These are phyloP conservation scores for Spodoptera littoralis DNA, from an alignment of 2,888 invertebrate species.

Conservation along the genomic window DNA sequence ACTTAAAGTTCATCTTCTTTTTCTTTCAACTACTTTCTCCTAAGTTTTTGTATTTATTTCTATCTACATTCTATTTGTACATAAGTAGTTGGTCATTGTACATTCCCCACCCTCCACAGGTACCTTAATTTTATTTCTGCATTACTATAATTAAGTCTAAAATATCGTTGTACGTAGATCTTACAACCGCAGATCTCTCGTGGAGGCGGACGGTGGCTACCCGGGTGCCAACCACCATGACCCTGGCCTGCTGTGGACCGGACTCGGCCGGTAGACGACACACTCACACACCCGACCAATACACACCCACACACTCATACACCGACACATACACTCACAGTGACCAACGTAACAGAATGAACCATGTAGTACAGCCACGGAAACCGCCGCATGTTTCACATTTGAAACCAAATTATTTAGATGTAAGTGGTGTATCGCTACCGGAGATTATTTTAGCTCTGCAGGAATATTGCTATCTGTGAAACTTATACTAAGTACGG, in stretches of 20 bases:
- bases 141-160: slow-evolving; percentile 58
- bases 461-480: slow-evolving; percentile 65
- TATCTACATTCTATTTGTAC: too few species aligned
- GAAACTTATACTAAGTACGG: slow-evolving; percentile 26
- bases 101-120: neutral
- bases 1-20: neutral
- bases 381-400: slow-evolving; percentile 32
- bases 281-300: slow-evolving; percentile 50
- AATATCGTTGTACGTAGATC: slow-evolving; percentile 86
- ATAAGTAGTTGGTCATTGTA: too few species aligned
- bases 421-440: slow-evolving; percentile 48
- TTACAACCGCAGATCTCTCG: slow-evolving; percentile 89
- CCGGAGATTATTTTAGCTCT: slow-evolving; percentile 63
- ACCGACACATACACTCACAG: slow-evolving; percentile 26
- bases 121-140: slow-evolving; percentile 17
- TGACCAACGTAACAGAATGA: slow-evolving; percentile 34
- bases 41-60: too few species aligned
- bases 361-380: slow-evolving; percentile 26
- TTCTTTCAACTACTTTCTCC: neutral
- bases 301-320: slow-evolving; percentile 32
- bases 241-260: slow-evolving; percentile 91
- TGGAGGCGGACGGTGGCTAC: slow-evolving; percentile 88
- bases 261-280: slow-evolving; percentile 86
- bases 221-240: slow-evolving; percentile 90
- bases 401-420: slow-evolving; percentile 47